These are phyloP conservation scores for Botrylloides violaceus DNA, from an alignment of 23 tunicate genomes.

Conservation along the genomic window DNA sequence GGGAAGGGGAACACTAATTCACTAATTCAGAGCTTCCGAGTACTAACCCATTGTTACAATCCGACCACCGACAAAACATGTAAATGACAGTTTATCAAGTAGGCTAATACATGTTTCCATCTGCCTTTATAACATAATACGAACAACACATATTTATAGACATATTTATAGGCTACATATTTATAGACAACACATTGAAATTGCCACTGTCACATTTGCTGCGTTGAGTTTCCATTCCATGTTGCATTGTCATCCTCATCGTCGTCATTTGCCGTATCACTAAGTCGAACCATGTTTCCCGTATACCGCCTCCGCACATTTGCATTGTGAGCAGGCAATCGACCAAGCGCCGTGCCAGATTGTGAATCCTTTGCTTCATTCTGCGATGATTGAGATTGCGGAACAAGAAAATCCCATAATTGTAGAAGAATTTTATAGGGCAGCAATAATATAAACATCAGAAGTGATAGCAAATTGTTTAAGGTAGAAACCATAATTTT, in stretches of 20 bases:
- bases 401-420: neutral
- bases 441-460: neutral
- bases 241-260: conserved; percentile 72
- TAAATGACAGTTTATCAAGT: too few species aligned
- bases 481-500: neutral
- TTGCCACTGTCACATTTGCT: conserved; percentile 64
- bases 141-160: too few species aligned
- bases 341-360: neutral
- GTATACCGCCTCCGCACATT: conserved; percentile 1
- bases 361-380: neutral
- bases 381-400: neutral
- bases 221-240: conserved; percentile 87
- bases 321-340: neutral
- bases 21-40: too few species aligned
- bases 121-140: too few species aligned
- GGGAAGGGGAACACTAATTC: too few species aligned
- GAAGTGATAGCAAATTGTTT: neutral
- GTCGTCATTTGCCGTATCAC: conserved; percentile 23
- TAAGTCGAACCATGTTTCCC: conserved; percentile 44
- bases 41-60: too few species aligned
- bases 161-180: too few species aligned
- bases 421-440: neutral
- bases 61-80: too few species aligned
- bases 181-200: too few species aligned
- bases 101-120: too few species aligned